Percentiles rank a stretch among this genome's conserved stretches.
Conservation (phyloP, 2,888 invertebrate genomes). For the Aethes cnicana region DNA sequence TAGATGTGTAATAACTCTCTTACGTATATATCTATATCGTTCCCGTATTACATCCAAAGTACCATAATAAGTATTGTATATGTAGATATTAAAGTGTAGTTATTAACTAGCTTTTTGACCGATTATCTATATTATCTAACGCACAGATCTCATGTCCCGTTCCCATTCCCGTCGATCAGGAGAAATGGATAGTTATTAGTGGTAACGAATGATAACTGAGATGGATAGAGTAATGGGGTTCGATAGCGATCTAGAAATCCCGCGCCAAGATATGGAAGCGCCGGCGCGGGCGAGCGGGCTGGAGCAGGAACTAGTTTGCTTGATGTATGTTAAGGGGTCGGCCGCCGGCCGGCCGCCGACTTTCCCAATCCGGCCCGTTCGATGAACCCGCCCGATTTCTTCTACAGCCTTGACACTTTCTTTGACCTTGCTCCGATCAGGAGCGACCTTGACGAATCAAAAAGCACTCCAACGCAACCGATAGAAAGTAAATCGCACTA, state of each 20-base stretch:
- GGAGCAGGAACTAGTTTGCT: conserved; percentile 65
- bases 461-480: conserved; percentile 44
- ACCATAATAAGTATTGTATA: conserved; percentile 57
- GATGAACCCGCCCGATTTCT: conserved; percentile 77
- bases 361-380: conserved; percentile 72
- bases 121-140: conserved; percentile 76
- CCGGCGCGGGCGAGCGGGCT: conserved; percentile 43
- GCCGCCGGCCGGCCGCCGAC: conserved; percentile 62
- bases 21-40: conserved; percentile 45
- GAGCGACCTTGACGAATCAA: conserved; percentile 65
- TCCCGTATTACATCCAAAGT: conserved; percentile 49
- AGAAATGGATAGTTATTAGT: conserved; percentile 10
- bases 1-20: conserved; percentile 48
- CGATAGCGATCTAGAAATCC: conserved; percentile 52
- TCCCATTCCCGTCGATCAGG: conserved; percentile 42
- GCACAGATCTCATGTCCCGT: conserved; percentile 63
- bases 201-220: conserved; percentile 33
- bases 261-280: conserved; percentile 34
- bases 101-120: conserved; percentile 79
- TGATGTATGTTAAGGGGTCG: conserved; percentile 78
- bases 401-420: conserved; percentile 81
- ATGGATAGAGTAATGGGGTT: conserved; percentile 42
- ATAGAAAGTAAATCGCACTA: conserved; percentile 72
- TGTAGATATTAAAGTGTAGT: conserved; percentile 58
- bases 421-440: conserved; percentile 70